Percentiles rank a stretch among this genome's conserved stretches.
phyloP scores from a whole-genome alignment of 2,113 vertebrate genomes.

The Psilopogon haemacephalus region DNA sequence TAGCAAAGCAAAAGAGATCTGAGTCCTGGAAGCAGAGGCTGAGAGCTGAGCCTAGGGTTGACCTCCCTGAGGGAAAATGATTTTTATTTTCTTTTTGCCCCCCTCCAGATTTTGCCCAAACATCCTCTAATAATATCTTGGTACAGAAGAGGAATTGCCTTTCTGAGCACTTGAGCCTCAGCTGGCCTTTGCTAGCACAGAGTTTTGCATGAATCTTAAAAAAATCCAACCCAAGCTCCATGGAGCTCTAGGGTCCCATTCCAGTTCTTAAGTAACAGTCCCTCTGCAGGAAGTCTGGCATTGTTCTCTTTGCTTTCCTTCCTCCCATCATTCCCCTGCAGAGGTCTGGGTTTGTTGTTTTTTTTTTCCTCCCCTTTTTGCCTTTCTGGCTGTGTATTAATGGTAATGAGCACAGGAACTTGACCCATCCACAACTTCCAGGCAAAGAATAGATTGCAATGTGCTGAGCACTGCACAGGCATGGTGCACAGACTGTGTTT shows the following conservation, averaged over 20 bases:
- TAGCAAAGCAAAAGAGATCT: not conserved
- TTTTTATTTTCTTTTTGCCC: not conserved
- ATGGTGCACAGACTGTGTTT: not conserved
- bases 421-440: not conserved
- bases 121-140: not conserved
- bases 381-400: not conserved
- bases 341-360: not conserved
- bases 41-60: not conserved
- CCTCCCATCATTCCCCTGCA: not conserved
- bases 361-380: constrained; percentile 50
- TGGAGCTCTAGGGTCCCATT: not conserved
- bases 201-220: not conserved
- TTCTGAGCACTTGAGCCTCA: constrained; percentile 2
- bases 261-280: constrained; percentile 20
- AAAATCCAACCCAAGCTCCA: not conserved
- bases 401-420: constrained; percentile 11
- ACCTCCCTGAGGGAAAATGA: not conserved
- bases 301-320: constrained; percentile 54
- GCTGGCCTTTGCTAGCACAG: not conserved
- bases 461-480: not conserved
- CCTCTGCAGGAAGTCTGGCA: constrained; percentile 54
- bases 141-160: not conserved
- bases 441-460: not conserved
- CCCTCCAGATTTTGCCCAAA: not conserved
- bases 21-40: not conserved